Conservation (phyloP, 2,888 invertebrate species). For the Phragmatobia fuliginosa region DNA sequence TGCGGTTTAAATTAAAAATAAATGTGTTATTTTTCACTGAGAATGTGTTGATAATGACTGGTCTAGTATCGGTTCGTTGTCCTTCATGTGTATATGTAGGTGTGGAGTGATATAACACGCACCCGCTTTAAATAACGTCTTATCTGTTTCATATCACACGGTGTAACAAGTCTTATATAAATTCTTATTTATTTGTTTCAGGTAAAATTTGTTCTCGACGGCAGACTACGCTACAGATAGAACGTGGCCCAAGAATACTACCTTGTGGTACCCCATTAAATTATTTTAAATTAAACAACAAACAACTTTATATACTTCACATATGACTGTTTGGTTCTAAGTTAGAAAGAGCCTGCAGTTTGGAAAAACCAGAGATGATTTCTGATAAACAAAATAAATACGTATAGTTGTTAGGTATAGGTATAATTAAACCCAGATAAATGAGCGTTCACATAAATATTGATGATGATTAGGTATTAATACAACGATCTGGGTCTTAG, state of each 20-base stretch:
- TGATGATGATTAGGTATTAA: background rate
- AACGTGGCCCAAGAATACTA: conserved; percentile 18
- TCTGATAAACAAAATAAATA: background rate
- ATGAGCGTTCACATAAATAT: too few species aligned
- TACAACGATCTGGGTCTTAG: background rate
- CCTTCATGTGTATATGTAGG: conserved; percentile 31
- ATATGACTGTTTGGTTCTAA: too few species aligned
- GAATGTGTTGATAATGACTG: conserved; percentile 15
- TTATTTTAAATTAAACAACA: too few species aligned
- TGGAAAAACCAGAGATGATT: background rate
- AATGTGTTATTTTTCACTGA: background rate
- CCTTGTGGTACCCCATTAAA: conserved; percentile 15
- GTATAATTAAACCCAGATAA: background rate
- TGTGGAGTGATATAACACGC: conserved; percentile 27
- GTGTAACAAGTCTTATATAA: conserved; percentile 27
- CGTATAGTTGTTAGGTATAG: background rate
- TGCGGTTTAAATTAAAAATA: conserved; percentile 4
- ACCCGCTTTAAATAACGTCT: conserved; percentile 17
- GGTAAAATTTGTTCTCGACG: conserved; percentile 41
- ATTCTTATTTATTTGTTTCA: conserved; percentile 46
- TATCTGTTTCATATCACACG: conserved; percentile 24
- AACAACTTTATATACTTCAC: background rate
- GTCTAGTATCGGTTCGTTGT: conserved; percentile 33
- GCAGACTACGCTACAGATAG: background rate
- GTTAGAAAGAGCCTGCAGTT: background rate